These are phyloP conservation scores for Malurus splendens DNA, from an alignment of 2,797 vertebrate genomes.

Conservation along the genomic window DNA sequence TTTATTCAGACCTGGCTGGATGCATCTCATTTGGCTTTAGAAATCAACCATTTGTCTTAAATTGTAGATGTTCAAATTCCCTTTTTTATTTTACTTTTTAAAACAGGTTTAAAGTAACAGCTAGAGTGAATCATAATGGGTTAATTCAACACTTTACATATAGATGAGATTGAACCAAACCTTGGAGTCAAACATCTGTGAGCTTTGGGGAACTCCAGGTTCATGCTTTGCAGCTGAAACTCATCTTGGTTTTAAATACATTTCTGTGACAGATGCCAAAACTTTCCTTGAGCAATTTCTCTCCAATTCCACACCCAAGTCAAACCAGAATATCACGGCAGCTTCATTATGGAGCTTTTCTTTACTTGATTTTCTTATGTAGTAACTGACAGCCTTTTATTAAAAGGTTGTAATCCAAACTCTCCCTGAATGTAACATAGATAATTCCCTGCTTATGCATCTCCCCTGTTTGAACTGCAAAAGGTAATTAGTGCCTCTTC, in stretches of 20 bases:
- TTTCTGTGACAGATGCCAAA: constrained; percentile 13
- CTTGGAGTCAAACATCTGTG: constrained; percentile 11
- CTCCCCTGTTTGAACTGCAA: background rate
- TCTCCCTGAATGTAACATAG: background rate
- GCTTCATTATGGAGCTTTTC: background rate
- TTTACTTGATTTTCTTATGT: background rate
- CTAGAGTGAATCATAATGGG: background rate
- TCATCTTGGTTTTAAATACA: background rate
- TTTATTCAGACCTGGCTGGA: background rate
- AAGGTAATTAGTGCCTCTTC: background rate
- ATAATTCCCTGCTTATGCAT: background rate
- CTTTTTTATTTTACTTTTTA: background rate
- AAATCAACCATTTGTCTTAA: background rate
- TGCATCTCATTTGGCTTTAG: background rate
- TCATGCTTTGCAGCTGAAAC: constrained; percentile 13
- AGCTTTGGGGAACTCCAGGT: constrained; percentile 1
- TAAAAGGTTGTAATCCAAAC: background rate
- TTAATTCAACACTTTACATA: background rate
- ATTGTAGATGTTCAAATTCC: background rate
- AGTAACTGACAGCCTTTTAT: background rate
- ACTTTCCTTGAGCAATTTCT: background rate
- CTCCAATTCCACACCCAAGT: background rate
- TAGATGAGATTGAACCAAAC: background rate
- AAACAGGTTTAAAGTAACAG: background rate
- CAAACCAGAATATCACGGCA: background rate